phyloP scores from a whole-genome alignment of 2,113 vertebrate species.

The Tauraco erythrolophus region DNA sequence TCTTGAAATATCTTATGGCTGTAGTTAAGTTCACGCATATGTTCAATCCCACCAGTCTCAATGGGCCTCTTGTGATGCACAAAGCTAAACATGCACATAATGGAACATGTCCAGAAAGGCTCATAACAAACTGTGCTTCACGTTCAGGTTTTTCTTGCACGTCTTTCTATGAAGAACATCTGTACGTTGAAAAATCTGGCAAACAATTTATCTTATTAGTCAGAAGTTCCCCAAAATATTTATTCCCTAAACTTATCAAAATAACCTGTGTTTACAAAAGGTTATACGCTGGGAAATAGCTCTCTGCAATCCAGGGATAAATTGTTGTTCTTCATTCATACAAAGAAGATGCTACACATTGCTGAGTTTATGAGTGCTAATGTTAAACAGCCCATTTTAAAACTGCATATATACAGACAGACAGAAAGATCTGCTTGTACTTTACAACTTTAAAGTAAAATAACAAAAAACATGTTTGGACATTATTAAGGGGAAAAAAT shows the following conservation, averaged over 20 bases:
- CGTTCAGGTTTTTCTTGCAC: neutral
- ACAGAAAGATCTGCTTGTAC: neutral
- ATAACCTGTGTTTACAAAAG: conserved; percentile 4
- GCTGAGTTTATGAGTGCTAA: neutral
- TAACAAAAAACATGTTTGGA: neutral
- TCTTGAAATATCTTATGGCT: neutral
- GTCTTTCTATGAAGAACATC: neutral
- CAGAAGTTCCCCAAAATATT: conserved; percentile 53
- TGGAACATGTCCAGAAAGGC: neutral
- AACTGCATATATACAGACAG: neutral
- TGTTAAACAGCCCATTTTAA: neutral
- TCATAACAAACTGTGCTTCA: conserved; percentile 5
- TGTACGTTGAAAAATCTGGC: neutral
- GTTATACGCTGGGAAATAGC: neutral
- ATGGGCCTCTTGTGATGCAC: neutral
- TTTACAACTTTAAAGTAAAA: neutral
- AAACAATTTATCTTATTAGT: conserved; percentile 52
- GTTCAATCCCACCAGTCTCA: neutral
- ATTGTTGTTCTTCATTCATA: neutral
- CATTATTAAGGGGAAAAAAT: neutral
- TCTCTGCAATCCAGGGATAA: neutral
- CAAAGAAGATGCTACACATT: neutral
- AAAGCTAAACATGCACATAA: neutral
- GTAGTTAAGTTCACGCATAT: neutral
- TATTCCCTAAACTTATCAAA: neutral